Evolutionary conservation across 2,888 invertebrate species (phyloP), one percentile per base, ranked within the genome.

Genomic region (Hymenopus coronatus): DNA sequence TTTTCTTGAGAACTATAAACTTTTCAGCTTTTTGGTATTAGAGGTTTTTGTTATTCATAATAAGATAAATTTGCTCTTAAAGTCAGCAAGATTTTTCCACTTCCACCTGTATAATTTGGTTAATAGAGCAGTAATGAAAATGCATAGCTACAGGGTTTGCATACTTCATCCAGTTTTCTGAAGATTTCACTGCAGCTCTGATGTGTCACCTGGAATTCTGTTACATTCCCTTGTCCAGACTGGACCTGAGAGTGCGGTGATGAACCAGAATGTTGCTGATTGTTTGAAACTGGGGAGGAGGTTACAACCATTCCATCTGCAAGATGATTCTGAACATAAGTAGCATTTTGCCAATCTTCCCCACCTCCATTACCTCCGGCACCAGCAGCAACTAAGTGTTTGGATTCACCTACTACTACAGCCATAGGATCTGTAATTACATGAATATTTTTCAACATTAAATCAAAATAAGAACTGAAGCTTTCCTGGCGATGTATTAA

Each of bases 131-230:
- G 83, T 15, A 28, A 28, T 83, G 27, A 14, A 15, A 20, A 30
- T 7, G 12, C n/a, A 83, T 83, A 88, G 27, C 27, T 81, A 87
- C 82, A 87, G 1, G 15, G 20, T n/a, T 28, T 83, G 14, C 82
- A 87, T 83, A 91, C 91, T 91, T 96, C 96, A 91, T 97, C 97
- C 83, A 97, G 93, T 90, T 93, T 94, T 89, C 93, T 93, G 90
- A 93, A 93, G 30, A 92, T 90, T n/a, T 93, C 93, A 14, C 54
- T 83, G 33, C 70, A 83, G 33, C 82, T 70, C 15, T 81, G 84
- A 70, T 84, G 33, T 33, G 30, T 27, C 12, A 28, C 81, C 40
- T 88, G 85, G 30, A 87, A 88, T 30, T 89, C 89, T 54, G 84
- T 70, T 6, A 28, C 82, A 85, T 89, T 88, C 9, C 87, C 88